These are phyloP conservation scores for Alcis repandata DNA, from an alignment of 2,888 invertebrate genomes.

Conservation along the genomic window DNA sequence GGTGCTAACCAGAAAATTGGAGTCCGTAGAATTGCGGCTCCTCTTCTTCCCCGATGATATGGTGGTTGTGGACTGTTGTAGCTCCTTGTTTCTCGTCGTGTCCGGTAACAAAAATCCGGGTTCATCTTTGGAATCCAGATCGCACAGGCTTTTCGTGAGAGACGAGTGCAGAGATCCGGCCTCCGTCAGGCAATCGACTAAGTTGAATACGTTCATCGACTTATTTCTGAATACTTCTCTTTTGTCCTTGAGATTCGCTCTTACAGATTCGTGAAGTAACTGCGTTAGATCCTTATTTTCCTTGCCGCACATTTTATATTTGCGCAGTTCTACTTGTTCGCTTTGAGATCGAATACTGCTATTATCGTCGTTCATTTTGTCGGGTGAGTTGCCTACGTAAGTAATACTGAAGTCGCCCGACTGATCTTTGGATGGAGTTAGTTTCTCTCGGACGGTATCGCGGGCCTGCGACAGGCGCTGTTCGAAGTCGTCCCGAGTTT, in stretches of 20 bases:
- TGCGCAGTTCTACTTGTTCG: slow-evolving; percentile 65
- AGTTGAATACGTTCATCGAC: slow-evolving; percentile 81
- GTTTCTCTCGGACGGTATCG: slow-evolving; percentile 69
- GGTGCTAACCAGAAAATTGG: slow-evolving; percentile 78
- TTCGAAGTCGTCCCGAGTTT: slow-evolving; percentile 66
- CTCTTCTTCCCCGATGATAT: slow-evolving; percentile 83
- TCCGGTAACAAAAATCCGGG: slow-evolving; percentile 71
- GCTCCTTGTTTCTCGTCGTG: slow-evolving; percentile 70
- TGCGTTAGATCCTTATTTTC: slow-evolving; percentile 74
- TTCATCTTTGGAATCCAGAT: slow-evolving; percentile 78
- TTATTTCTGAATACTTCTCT: slow-evolving; percentile 84
- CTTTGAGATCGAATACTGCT: slow-evolving; percentile 57
- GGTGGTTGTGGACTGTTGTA: slow-evolving; percentile 79
- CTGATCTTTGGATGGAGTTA: slow-evolving; percentile 62
- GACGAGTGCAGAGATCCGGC: slow-evolving; percentile 79
- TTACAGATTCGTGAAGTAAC: slow-evolving; percentile 62
- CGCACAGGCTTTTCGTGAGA: slow-evolving; percentile 80
- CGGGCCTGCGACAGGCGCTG: slow-evolving; percentile 68
- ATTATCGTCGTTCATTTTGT: slow-evolving; percentile 63
- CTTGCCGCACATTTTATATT: slow-evolving; percentile 70
- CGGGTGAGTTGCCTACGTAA: slow-evolving; percentile 70
- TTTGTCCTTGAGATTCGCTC: slow-evolving; percentile 71
- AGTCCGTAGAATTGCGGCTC: slow-evolving; percentile 82
- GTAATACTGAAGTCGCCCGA: slow-evolving; percentile 70
- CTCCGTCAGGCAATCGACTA: slow-evolving; percentile 80